These are phyloP conservation scores for Trachelus tabidus DNA, from an alignment of 2,888 invertebrate genomes.

Conservation along the genomic window DNA sequence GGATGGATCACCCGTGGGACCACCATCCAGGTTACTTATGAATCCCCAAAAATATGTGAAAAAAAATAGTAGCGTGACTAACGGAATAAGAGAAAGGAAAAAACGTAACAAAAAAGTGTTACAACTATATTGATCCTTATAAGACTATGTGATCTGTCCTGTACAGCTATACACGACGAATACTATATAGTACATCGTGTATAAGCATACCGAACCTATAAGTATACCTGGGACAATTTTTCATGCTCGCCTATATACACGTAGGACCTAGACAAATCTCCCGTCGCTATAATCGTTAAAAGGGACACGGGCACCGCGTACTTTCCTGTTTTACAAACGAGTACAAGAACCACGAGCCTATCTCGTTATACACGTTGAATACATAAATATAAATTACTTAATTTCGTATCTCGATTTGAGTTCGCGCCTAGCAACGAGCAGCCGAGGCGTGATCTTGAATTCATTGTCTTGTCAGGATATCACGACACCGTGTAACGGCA, in stretches of 20 bases:
- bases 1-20: constrained; percentile 49
- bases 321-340: constrained; percentile 8
- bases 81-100: not conserved
- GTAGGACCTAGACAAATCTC: not conserved
- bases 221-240: not conserved
- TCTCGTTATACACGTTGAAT: constrained; percentile 49
- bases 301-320: not conserved
- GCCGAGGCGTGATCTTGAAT: constrained; percentile 54
- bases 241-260: not conserved
- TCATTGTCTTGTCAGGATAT: constrained; percentile 49
- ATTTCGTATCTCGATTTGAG: constrained; percentile 49
- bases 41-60: constrained; percentile 14
- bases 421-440: constrained; percentile 41
- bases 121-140: constrained; percentile 36
- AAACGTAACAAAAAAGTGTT: constrained; percentile 8
- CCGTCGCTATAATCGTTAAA: not conserved
- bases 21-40: constrained; percentile 37
- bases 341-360: constrained; percentile 27
- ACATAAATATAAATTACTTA: constrained; percentile 57
- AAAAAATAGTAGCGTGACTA: constrained; percentile 8
- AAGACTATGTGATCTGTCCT: not conserved
- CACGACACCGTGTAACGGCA: constrained; percentile 29
- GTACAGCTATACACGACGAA: not conserved
- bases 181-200: not conserved
- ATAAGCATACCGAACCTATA: not conserved